Evolutionary conservation across 2,113 vertebrate genomes (phyloP).

Genomic region (Poecile atricapillus): DNA sequence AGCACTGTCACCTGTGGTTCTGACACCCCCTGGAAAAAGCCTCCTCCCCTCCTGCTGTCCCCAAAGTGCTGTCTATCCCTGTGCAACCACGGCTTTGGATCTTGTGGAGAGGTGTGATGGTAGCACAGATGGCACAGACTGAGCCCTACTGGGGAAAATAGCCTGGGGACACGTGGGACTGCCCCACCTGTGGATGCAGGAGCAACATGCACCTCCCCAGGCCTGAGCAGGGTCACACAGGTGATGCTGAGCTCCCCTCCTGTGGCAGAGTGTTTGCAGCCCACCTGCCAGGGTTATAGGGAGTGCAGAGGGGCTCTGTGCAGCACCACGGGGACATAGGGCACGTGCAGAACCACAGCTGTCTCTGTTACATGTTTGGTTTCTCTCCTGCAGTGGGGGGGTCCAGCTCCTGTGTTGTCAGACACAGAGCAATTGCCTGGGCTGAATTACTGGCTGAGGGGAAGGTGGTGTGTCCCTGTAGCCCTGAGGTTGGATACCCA

Average conservation of each 20-base stretch:
- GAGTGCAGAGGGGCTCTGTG: fast-evolving
- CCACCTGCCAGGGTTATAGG: not conserved
- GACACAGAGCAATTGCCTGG: fast-evolving
- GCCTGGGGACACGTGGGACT: not conserved
- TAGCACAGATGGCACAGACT: not conserved
- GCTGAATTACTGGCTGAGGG: not conserved
- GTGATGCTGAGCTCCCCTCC: not conserved
- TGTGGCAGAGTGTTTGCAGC: not conserved
- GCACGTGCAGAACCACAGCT: not conserved
- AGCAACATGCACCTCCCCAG: not conserved
- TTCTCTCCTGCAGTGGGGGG: not conserved
- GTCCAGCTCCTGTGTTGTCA: not conserved
- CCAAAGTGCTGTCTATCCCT: not conserved
- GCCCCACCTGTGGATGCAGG: not conserved
- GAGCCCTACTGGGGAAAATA: not conserved
- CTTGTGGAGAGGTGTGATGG: not conserved
- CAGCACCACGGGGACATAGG: not conserved
- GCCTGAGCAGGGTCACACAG: not conserved
- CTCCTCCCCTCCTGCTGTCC: slow-evolving; percentile 5
- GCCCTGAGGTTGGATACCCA: not conserved
- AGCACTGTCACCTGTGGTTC: not conserved
- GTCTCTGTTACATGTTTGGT: not conserved
- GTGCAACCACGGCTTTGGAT: not conserved
- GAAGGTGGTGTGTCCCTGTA: not conserved
- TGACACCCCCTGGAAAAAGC: not conserved